phyloP scores from a whole-genome alignment of 2,113 vertebrate species.

The Gnathonemus echidnorhynchus region DNA sequence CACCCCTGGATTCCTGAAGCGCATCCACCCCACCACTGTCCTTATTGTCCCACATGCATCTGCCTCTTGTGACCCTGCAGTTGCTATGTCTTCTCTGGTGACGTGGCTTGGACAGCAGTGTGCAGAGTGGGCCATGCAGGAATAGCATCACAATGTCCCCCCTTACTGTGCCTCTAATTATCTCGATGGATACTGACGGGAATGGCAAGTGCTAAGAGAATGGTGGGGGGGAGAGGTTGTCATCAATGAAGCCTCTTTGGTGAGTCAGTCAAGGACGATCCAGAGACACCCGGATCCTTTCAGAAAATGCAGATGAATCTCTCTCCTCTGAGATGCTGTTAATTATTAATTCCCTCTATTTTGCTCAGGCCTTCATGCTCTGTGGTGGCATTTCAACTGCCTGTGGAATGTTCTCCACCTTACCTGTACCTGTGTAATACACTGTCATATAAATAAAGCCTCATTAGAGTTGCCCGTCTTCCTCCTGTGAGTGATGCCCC shows the following conservation, averaged over 20 bases:
- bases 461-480: neutral
- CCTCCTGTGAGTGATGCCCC: neutral
- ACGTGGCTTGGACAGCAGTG: neutral
- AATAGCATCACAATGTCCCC: neutral
- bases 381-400: neutral
- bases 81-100: neutral
- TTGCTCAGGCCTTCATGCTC: neutral
- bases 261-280: conserved; percentile 9
- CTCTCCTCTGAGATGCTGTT: neutral
- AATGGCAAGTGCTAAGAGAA: no score
- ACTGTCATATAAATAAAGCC: neutral
- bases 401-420: neutral
- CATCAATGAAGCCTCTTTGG: neutral
- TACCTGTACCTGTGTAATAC: neutral
- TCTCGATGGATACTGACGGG: neutral
- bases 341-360: neutral
- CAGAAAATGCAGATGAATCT: neutral
- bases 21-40: neutral
- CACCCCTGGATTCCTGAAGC: neutral
- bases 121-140: neutral
- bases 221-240: neutral
- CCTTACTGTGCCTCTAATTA: conserved; percentile 9
- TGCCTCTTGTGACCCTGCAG: neutral
- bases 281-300: neutral
- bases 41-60: neutral